Base-by-base conservation (phyloP, 2,113 vertebrate genomes). In the Hyperoodon ampullatus region DNA sequence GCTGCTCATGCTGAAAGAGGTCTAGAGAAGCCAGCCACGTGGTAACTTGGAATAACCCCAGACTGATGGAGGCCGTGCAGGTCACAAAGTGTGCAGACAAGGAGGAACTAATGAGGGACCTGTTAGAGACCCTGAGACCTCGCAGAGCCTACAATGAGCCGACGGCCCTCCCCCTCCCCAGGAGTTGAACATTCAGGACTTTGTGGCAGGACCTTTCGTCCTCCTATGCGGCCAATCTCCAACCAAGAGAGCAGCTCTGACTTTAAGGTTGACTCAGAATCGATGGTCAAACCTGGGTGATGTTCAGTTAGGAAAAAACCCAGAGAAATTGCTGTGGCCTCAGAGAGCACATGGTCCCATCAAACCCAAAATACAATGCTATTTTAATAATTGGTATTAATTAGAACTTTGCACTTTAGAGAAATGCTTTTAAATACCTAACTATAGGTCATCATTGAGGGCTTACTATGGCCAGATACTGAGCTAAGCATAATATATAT, bases 61-160 rank as follows among this genome's bases (percentile, higher is more conserved):
- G 84, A 77, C 24, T 4, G 12, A 53, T 24, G 15, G 7, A 4
- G 30, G 14, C 68, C 53, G 24, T 3, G 19, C 53, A 72, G 83
- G 93, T 92, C 89, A 90, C 18, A 5, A 61, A 58, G 42, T 28
- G 50, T 97, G 14, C 8, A 14, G 66, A 58, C 55, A 26, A 21
- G 70, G 60, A 92, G 50, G 80, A 97, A 93, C 77, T 97, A 91
- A 95, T 96, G 87, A 90, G 92, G 83, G 16, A 23, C 71, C 80
- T 94, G 83, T 97, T 71, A 95, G 83, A 85, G 77, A 81, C 70
- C 24, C 90, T 53, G 86, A 65, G 55, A 42, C 8, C 63, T 85
- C 21, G 23, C 0, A 16, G 14, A 55, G 80, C 71, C 70, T 81
- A 30, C 61, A 78, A 18, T 3, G 18, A 65, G 65, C 47, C 60